Base-by-base conservation (phyloP, 2,888 invertebrate species). In the Melieria omissa region DNA sequence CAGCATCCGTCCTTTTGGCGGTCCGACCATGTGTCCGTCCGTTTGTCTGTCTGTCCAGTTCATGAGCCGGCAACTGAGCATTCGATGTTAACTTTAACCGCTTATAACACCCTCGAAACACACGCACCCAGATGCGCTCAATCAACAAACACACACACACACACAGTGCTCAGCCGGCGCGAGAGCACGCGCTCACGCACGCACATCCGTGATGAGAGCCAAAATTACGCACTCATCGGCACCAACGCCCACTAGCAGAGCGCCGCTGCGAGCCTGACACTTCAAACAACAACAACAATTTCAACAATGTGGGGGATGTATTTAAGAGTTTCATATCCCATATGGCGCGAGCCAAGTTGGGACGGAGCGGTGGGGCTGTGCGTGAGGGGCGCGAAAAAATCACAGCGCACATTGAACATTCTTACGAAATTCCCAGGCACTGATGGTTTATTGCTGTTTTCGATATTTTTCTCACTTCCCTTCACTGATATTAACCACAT, bases 101-200 rank as follows among this genome's bases (percentile, higher is more conserved):
- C 61, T 71, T 65, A 63, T 58, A 71, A 65, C 65, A 71, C 61
- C 65, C 71, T 54, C 49, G 62, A 60, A 61, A 58, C 58, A 66
- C 29, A 16, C 10, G 14, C 58, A 4, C 29, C 2, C 41, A 58
- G 29, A 41, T 54, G 55, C 41, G n/a, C 47, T 41, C 16, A 62
- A 29, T 29, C 29, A 29, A 6, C 29, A 52, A 9, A 54, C 42
- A 65, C 55, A 47, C 47, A 57, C 49, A 54, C 42, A 65, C 55
- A 47, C 47, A 57, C 49, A 4, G 4, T 16, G 4, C 29, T 29
- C 29, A 29, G 29, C 2, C 29, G 29, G 41, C 41, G 14, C 9
- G 10, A 14, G 12, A n/a, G 16, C 16, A 58, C 6, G 10, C n/a
- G 14, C 58, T 5, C 29, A 58, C 58, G 6, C 10, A 10, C n/a